Evolutionary conservation across 2,797 vertebrate species (phyloP).

Genomic region (Morelia viridis): DNA sequence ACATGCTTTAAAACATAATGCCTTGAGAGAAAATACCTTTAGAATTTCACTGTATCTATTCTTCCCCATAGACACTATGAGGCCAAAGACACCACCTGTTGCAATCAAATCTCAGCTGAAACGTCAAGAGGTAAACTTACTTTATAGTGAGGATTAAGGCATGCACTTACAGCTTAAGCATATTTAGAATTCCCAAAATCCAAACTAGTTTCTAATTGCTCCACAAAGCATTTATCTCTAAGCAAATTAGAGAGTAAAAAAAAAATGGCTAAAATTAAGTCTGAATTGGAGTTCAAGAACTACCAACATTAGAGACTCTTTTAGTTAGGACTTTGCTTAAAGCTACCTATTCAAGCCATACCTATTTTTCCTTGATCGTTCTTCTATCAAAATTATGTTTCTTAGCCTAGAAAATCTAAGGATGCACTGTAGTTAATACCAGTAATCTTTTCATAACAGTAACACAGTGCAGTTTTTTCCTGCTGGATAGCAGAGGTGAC

Average conservation of each 20-base stretch:
- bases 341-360: neutral
- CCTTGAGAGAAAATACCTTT: neutral
- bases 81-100: conserved; percentile 79
- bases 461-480: neutral
- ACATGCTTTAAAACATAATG: neutral
- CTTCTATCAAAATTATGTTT: neutral
- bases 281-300: neutral
- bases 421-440: neutral
- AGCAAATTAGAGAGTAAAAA: neutral
- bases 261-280: neutral
- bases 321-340: neutral
- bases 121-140: conserved; percentile 78
- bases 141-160: conserved; percentile 49
- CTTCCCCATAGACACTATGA: conserved; percentile 72
- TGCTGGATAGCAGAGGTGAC: neutral
- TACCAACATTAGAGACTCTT: neutral
- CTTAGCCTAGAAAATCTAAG: neutral
- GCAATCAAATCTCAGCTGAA: conserved; percentile 78
- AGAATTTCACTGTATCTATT: conserved; percentile 31
- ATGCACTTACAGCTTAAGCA: conserved; percentile 19
- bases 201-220: neutral
- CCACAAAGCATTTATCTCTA: neutral
- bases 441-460: neutral
- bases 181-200: neutral
- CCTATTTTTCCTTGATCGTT: neutral